Evolutionary conservation across 2,797 vertebrate genomes (phyloP).

Genomic region (Clarias laeviceps): DNA sequence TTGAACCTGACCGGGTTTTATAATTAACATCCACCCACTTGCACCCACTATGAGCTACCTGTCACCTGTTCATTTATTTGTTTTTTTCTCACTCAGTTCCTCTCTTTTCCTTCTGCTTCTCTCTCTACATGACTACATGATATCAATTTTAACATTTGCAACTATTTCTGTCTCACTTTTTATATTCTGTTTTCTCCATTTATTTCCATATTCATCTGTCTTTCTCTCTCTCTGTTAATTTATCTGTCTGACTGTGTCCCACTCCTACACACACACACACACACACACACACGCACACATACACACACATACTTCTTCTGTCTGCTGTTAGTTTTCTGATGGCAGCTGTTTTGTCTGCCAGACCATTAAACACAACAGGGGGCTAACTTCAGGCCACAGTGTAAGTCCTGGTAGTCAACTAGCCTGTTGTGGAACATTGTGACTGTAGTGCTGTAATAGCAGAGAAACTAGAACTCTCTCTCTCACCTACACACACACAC

Average conservation of each 20-base stretch:
- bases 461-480: background rate
- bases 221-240: background rate
- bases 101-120: conserved; percentile 5
- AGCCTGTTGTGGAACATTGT: background rate
- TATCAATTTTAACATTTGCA: background rate
- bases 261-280: background rate
- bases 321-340: conserved; percentile 81
- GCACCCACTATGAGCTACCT: background rate
- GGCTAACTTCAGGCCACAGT: conserved; percentile 47
- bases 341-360: conserved; percentile 92
- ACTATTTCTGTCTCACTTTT: background rate
- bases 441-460: conserved; percentile 29
- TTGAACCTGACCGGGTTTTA: background rate
- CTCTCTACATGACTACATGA: background rate
- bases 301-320: background rate
- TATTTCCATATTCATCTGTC: background rate
- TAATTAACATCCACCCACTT: background rate
- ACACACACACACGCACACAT: conserved; percentile 13
- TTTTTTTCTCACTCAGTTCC: background rate
- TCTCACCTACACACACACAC: background rate
- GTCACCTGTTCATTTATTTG: background rate
- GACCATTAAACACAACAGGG: conserved; percentile 76
- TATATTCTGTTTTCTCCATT: background rate
- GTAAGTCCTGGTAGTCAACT: conserved; percentile 52
- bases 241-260: background rate